Conservation (phyloP, 2,888 invertebrate species). For the Hartigia nigra region DNA sequence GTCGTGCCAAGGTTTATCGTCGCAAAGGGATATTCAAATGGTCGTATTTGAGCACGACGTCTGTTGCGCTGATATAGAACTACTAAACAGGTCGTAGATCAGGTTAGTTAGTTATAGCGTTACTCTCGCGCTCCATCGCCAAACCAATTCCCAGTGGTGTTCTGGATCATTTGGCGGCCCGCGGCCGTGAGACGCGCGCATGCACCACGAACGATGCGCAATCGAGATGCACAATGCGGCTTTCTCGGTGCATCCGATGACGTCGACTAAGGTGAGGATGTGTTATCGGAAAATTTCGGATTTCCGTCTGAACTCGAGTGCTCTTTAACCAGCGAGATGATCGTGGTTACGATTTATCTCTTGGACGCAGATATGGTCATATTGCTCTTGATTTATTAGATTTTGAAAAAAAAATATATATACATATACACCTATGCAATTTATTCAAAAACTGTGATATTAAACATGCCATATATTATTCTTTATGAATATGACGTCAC, state of each 20-base stretch:
- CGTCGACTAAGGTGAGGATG: neutral
- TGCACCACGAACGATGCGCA: constrained; percentile 41
- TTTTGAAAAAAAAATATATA: too few relatives aligned
- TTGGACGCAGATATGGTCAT: too few relatives aligned
- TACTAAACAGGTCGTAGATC: constrained; percentile 66
- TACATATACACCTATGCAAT: too few relatives aligned
- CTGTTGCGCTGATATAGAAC: constrained; percentile 62
- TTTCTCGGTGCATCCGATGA: neutral
- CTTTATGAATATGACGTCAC: neutral
- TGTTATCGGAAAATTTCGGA: neutral
- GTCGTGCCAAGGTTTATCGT: neutral
- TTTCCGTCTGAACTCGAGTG: neutral
- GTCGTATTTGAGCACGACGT: constrained; percentile 37
- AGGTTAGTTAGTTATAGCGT: constrained; percentile 62
- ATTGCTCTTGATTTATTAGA: too few relatives aligned
- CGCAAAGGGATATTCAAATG: neutral
- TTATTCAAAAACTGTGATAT: too few relatives aligned
- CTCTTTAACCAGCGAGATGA: neutral
- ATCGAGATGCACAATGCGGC: constrained; percentile 39
- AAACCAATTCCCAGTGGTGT: constrained; percentile 64
- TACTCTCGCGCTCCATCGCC: constrained; percentile 43
- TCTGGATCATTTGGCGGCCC: constrained; percentile 66
- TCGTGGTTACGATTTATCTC: neutral
- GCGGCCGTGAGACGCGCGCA: constrained; percentile 59
- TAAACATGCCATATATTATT: too few relatives aligned